A percentile compares a stretch with the other conserved stretches of the same genome.
Evolutionary conservation across 2,113 vertebrate species (phyloP).

Genomic region (Chinchilla lanigera): DNA sequence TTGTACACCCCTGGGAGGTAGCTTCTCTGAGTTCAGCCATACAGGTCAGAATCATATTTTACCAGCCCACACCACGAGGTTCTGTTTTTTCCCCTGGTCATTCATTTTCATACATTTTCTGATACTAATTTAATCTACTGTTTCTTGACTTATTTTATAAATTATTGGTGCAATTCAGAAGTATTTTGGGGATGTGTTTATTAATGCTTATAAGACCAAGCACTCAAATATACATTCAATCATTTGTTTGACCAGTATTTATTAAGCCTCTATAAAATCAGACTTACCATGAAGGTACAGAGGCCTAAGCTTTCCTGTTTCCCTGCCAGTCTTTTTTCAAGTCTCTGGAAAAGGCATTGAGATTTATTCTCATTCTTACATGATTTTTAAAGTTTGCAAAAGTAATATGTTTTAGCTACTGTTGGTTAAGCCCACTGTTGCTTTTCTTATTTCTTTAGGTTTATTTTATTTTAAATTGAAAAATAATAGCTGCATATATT

Average conservation of each 20-base stretch:
- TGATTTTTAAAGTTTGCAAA: not conserved
- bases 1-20: rapidly evolving
- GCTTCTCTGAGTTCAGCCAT: not conserved
- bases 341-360: not conserved
- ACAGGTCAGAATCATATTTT: not conserved
- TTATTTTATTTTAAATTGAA: not conserved
- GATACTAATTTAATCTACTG: not conserved
- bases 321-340: not conserved
- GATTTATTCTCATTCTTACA: not conserved
- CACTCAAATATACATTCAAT: not conserved
- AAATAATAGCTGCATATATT: not conserved
- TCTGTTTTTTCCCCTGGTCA: not conserved
- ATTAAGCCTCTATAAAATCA: not conserved
- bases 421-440: not conserved
- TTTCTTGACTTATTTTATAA: not conserved
- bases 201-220: not conserved
- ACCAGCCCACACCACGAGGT: not conserved
- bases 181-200: not conserved
- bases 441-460: not conserved
- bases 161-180: not conserved
- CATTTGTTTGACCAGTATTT: not conserved
- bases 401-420: not conserved
- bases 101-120: not conserved
- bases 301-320: not conserved
- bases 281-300: not conserved